A percentile compares a stretch with the other conserved stretches of the same genome.
phyloP scores from a whole-genome alignment of 1,140 invertebrate species.

The Papilio helenus region DNA sequence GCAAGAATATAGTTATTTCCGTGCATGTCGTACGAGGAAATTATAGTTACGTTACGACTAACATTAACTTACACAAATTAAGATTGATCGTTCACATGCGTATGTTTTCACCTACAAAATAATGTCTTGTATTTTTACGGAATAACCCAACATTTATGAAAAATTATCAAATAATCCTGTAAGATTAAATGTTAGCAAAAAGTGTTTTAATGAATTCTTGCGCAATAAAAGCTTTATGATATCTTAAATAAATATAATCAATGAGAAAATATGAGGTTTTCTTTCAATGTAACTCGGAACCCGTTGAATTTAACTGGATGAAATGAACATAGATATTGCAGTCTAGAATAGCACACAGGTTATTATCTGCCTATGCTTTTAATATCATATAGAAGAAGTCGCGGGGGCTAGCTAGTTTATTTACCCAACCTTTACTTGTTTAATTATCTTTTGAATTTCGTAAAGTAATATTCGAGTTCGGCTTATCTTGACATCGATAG shows the following conservation, averaged over 20 bases:
- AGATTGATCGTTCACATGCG: constrained; percentile 12
- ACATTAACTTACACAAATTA: constrained; percentile 24
- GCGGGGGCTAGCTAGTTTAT: background rate
- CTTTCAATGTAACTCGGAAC: too few relatives aligned
- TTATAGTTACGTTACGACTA: constrained; percentile 3
- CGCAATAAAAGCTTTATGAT: too few relatives aligned
- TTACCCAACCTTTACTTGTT: background rate
- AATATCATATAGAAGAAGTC: too few relatives aligned
- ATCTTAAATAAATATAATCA: too few relatives aligned
- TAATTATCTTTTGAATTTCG: background rate
- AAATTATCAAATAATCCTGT: background rate
- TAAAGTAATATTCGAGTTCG: background rate
- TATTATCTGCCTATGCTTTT: too few relatives aligned
- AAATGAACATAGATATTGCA: too few relatives aligned
- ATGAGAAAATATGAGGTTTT: too few relatives aligned
- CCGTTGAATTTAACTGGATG: too few relatives aligned
- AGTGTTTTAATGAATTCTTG: too few relatives aligned
- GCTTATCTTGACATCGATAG: constrained; percentile 17
- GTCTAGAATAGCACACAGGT: too few relatives aligned
- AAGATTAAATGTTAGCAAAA: background rate
- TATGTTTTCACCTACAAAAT: background rate
- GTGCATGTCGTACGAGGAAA: constrained; percentile 15
- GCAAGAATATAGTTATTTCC: constrained; percentile 13
- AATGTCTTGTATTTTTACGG: background rate
- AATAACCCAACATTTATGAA: background rate